phyloP scores from a whole-genome alignment of 2,113 vertebrate species.

The Rissa tridactyla region DNA sequence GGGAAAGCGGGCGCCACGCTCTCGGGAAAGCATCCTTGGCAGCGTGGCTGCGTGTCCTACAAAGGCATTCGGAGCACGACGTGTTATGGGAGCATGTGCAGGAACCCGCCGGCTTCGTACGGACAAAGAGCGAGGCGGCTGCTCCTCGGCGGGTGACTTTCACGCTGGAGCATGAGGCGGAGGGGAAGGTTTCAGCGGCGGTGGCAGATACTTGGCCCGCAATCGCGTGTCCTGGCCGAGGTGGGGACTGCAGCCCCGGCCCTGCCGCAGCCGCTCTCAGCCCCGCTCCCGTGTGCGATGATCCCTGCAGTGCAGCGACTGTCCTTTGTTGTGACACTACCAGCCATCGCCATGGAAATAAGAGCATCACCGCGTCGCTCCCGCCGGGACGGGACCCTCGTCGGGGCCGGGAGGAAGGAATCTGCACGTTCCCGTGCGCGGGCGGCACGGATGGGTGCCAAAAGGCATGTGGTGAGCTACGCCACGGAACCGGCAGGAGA shows the following conservation, averaged over 20 bases:
- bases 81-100: neutral
- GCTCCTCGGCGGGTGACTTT: neutral
- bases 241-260: neutral
- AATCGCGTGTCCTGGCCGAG: neutral
- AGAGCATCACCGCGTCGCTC: neutral
- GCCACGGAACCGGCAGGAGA: rapidly evolving
- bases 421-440: rapidly evolving
- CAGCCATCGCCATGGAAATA: neutral
- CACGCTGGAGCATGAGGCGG: neutral
- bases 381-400: rapidly evolving
- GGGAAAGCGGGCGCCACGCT: neutral
- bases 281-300: neutral
- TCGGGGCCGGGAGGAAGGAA: neutral
- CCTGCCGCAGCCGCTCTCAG: neutral
- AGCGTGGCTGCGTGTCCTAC: rapidly evolving
- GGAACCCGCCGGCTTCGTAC: neutral
- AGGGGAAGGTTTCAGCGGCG: neutral
- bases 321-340: neutral
- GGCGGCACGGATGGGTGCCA: rapidly evolving
- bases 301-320: neutral
- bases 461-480: rapidly evolving
- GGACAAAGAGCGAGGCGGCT: neutral
- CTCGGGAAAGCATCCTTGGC: neutral
- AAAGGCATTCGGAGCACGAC: neutral
- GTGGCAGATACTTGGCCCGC: neutral